phyloP scores from a whole-genome alignment of 2,797 vertebrate genomes.

The Thalassophryne amazonica region DNA sequence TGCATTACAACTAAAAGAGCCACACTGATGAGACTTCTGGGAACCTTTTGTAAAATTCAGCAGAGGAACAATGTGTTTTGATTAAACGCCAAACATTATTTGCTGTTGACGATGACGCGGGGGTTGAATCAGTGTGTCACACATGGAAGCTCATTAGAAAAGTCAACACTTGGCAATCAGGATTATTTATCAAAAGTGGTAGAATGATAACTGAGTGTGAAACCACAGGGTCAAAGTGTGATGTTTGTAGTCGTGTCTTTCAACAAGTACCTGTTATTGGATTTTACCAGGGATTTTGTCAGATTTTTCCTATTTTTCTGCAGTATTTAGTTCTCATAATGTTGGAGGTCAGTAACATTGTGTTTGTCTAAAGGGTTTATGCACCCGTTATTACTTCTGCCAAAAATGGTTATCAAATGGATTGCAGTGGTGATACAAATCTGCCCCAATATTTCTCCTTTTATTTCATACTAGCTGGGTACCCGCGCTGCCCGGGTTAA shows the following conservation, averaged over 20 bases:
- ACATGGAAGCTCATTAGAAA: slow-evolving; percentile 14
- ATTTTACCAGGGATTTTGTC: background rate
- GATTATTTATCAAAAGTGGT: slow-evolving; percentile 8
- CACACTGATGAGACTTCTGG: slow-evolving; percentile 2
- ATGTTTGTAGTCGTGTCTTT: background rate
- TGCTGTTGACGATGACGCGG: background rate
- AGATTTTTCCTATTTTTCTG: background rate
- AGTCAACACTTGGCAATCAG: slow-evolving; percentile 16
- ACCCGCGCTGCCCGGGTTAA: no score
- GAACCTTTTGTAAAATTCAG: background rate
- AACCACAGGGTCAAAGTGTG: slow-evolving; percentile 23
- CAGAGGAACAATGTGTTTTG: background rate
- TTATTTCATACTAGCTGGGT: no score
- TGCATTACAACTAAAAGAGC: slow-evolving; percentile 21
- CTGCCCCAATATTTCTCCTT: no score
- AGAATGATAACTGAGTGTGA: background rate
- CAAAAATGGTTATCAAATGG: no score
- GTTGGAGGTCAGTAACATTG: no score
- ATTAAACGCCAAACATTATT: background rate
- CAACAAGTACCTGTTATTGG: background rate
- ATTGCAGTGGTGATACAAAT: no score
- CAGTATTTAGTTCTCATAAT: background rate
- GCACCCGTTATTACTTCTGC: no score
- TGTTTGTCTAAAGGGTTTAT: no score
- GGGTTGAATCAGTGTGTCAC: slow-evolving; percentile 5